Evolutionary conservation across 2,113 vertebrate genomes (phyloP), one percentile per base, ranked within the genome.

Genomic region (Falco punctatus): DNA sequence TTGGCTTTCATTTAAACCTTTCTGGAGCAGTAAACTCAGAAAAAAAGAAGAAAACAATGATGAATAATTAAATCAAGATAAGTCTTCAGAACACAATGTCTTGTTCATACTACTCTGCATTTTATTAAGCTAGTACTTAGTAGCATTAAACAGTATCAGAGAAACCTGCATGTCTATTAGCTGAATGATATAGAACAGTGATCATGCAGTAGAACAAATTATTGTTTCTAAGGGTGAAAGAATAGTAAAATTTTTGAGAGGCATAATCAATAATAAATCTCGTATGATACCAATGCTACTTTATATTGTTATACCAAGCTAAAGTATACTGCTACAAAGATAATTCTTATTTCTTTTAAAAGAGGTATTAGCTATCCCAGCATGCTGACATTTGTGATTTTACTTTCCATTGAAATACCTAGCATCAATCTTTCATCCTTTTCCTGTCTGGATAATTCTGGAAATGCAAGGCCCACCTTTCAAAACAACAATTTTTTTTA

Each of bases 1-100:
- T 3, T 90, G 48, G 33, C 58, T 86, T 95, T 95, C 72, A 90
- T 91, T 94, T 96, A 90, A 93, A 84, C 28, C 5, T 96, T 86
- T 94, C 79, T 79, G 93, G 72, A 92, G 80, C 55, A 42, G 54
- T 81, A 83, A 90, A 81, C 48, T 82, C 54, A 51, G 19, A 30
- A 59, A 77, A 51, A 78, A 67, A 65, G 22, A 73, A 58, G 8
- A 62, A 77, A 59, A 44, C n/a, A 35, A 35, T 35, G 77, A 55
- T 24, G 44, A 72, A 78, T 77, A 81, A 90, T 62, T 72, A 93
- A 86, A 88, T 81, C 57, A 90, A 91, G 52, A 54, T 18, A 86
- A 75, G 71, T 87, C 66, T 70, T 83, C 48, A 81, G 79, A 86
- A 82, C n/a, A 71, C 10, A 48, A 38, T 15, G 51, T 51, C 26